These are phyloP conservation scores for Cyclophora punctaria DNA, from an alignment of 2,888 invertebrate genomes.

Conservation along the genomic window DNA sequence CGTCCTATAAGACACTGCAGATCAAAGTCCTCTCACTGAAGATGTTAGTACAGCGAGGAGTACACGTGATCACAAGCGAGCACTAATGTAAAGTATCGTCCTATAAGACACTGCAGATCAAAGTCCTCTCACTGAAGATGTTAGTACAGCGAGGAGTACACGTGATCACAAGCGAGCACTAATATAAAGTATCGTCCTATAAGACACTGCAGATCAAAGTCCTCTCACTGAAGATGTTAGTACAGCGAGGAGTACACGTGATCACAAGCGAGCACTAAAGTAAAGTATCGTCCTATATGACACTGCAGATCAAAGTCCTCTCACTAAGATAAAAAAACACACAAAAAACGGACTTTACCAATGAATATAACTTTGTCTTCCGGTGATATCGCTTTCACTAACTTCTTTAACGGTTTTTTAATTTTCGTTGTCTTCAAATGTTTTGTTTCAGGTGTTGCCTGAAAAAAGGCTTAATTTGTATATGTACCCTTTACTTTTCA, in stretches of 20 bases:
- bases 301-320: neutral
- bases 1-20: neutral
- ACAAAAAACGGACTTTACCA: constrained; percentile 18
- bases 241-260: too few species aligned
- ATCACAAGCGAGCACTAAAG: neutral
- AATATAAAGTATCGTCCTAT: neutral
- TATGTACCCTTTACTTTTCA: too few species aligned
- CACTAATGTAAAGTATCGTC: neutral
- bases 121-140: too few species aligned
- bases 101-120: neutral
- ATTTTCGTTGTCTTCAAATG: constrained; percentile 23
- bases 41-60: too few species aligned
- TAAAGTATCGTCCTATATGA: neutral
- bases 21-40: neutral
- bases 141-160: too few species aligned
- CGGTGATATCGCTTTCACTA: constrained; percentile 23
- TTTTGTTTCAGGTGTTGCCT: constrained; percentile 22
- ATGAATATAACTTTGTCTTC: constrained; percentile 43
- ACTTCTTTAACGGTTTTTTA: constrained; percentile 21
- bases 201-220: too few species aligned
- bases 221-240: too few species aligned
- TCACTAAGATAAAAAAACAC: neutral
- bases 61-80: neutral
- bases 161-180: neutral
- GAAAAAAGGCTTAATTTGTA: neutral